Conservation (phyloP, 2,797 vertebrate genomes). For the Mareca strepera region DNA sequence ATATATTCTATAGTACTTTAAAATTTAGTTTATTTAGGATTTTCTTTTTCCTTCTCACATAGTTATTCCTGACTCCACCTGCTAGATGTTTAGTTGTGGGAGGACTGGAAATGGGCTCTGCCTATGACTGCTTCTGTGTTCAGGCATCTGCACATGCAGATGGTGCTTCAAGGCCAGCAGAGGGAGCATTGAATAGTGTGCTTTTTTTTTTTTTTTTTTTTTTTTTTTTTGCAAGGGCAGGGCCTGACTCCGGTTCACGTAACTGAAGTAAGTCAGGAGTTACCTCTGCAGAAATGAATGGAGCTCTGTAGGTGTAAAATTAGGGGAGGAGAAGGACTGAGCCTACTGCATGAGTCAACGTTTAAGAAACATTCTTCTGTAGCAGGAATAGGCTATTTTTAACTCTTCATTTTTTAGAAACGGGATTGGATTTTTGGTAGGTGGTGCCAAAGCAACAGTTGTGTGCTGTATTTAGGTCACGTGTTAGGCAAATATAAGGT, state of each 20-base stretch:
- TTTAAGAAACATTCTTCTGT: background rate
- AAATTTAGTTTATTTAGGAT: rapidly evolving
- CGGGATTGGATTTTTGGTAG: background rate
- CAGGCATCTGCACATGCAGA: background rate
- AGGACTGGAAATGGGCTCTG: background rate
- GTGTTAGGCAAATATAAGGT: background rate
- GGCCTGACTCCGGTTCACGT: background rate
- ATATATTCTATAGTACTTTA: rapidly evolving
- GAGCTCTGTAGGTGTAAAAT: background rate
- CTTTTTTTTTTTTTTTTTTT: background rate
- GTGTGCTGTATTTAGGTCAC: background rate
- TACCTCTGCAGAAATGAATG: background rate
- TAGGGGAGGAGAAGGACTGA: background rate
- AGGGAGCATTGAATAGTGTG: conserved; percentile 42
- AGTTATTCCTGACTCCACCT: background rate
- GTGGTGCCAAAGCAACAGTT: background rate
- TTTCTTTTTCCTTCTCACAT: background rate
- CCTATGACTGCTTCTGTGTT: background rate
- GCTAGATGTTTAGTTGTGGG: background rate
- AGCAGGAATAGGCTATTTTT: background rate
- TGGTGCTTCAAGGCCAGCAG: conserved; percentile 36
- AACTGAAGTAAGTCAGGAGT: background rate
- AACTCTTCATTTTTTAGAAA: rapidly evolving
- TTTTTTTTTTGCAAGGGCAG: background rate
- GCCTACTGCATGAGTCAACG: background rate